A percentile compares a stretch with the other conserved stretches of the same genome.
These are phyloP conservation scores for Cotesia typhae DNA, from an alignment of 1,140 invertebrate genomes.

Conservation along the genomic window DNA sequence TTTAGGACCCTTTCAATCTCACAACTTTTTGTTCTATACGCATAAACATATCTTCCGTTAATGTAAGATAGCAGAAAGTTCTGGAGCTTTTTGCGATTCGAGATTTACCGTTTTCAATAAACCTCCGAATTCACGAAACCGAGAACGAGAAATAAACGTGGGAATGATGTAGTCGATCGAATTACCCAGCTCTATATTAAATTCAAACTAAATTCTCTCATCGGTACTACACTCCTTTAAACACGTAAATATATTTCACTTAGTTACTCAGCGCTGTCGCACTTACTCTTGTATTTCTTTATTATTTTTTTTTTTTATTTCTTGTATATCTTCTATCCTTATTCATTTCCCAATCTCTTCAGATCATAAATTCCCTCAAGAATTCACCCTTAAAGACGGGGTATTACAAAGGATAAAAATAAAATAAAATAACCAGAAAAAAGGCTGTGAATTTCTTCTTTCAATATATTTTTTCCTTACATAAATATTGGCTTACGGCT, in stretches of 20 bases:
- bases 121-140: constrained; percentile 28
- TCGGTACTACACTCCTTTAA: background rate
- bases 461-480: background rate
- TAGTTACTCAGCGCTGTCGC: background rate
- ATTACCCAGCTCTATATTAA: constrained; percentile 1
- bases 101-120: constrained; percentile 42
- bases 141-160: background rate
- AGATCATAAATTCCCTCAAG: constrained; percentile 21
- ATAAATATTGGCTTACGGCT: constrained; percentile 4
- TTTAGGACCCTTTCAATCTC: too few species aligned
- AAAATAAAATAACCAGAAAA: constrained; percentile 7
- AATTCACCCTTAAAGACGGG: background rate
- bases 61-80: constrained; percentile 46
- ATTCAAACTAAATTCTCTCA: constrained; percentile 1
- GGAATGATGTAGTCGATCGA: constrained; percentile 5
- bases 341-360: constrained; percentile 19
- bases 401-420: background rate
- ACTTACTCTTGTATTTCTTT: background rate
- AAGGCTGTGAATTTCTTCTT: background rate
- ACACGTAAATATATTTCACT: constrained; percentile 25
- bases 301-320: background rate
- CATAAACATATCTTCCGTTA: constrained; percentile 1
- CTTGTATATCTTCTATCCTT: background rate
- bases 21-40: too few species aligned
- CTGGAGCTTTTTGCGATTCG: constrained; percentile 34